Evolutionary conservation across 2,797 vertebrate genomes (phyloP), one percentile per base, ranked within the genome.

Genomic region (Picus viridis): DNA sequence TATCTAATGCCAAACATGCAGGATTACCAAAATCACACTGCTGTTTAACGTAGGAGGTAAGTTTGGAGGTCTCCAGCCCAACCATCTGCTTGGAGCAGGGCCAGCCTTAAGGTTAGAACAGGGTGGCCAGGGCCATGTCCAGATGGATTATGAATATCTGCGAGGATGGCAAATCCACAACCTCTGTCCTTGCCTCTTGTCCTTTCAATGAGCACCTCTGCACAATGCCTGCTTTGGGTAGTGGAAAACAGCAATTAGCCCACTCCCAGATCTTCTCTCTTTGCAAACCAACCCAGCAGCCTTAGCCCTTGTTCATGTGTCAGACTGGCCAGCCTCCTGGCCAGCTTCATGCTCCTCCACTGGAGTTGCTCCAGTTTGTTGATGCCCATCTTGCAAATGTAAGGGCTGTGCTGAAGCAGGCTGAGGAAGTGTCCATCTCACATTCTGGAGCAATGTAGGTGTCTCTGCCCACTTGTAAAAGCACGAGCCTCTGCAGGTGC

Each of bases 401-500:
- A 36, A 90, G 49, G 53, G 51, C 17, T 5, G 2, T 80, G 7
- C 4, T 72, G 86, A 76, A 83, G 49, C 62, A 64, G 68, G 29
- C 12, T 39, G 47, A 83, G 43, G 26, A 85, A 32, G 0, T 32
- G 30, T 49, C 67, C 0, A 0, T 47, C 32, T 53, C 47, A 18
- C 34, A 16, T 76, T 27, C 71, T 43, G 53, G n/a, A 41, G 64
- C 10, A 89, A 30, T 68, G 36, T 32, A 65, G 19, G 12, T 47
- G 41, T n/a, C 58, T 74, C 62, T 90, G 36, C 47, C 58, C 68
- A 5, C 36, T 13, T 47, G 41, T 43, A 30, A 69, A 77, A 81
- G 23, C 41, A 63, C 0, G 0, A 47, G 59, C 30, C n/a, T 61
- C 57, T 36, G 49, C 0, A 1, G 85, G 34, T 14, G 41, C 2